phyloP scores from a whole-genome alignment of 2,888 invertebrate genomes.

The Drepana falcataria region DNA sequence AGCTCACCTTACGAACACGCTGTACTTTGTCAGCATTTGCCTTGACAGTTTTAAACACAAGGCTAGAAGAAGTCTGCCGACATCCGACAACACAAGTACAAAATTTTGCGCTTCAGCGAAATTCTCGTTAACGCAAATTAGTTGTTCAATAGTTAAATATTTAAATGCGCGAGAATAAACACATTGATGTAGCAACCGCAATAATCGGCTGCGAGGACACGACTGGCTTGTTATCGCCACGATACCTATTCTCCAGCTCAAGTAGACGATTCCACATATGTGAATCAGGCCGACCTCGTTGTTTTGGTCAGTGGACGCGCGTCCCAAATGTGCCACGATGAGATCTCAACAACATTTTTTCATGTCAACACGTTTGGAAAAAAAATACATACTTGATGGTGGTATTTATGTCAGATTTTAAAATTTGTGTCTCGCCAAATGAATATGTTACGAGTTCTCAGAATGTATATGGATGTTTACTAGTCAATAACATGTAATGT shows the following conservation, averaged over 20 bases:
- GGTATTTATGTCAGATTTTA: too few species aligned
- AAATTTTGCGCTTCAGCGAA: conserved; percentile 18
- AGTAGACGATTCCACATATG: conserved; percentile 56
- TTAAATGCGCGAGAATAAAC: conserved; percentile 34
- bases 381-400: too few species aligned
- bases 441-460: too few species aligned
- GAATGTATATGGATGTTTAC: background rate
- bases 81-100: conserved; percentile 21
- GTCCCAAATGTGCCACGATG: conserved; percentile 50
- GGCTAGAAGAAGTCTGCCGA: conserved; percentile 28
- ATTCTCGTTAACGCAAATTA: conserved; percentile 31
- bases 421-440: too few species aligned
- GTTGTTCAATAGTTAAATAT: conserved; percentile 30
- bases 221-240: conserved; percentile 72
- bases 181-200: conserved; percentile 62
- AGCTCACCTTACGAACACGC: conserved; percentile 28
- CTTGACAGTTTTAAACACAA: conserved; percentile 52
- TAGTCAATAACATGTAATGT: background rate
- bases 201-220: conserved; percentile 71
- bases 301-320: conserved; percentile 65
- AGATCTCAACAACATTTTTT: conserved; percentile 39
- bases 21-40: conserved; percentile 28
- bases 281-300: conserved; percentile 59
- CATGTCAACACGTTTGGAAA: conserved; percentile 26
- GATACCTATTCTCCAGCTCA: conserved; percentile 65